Evolutionary conservation across 2,888 invertebrate genomes (phyloP), one percentile per base, ranked within the genome.

Genomic region (Acanthacorydalis orientalis): DNA sequence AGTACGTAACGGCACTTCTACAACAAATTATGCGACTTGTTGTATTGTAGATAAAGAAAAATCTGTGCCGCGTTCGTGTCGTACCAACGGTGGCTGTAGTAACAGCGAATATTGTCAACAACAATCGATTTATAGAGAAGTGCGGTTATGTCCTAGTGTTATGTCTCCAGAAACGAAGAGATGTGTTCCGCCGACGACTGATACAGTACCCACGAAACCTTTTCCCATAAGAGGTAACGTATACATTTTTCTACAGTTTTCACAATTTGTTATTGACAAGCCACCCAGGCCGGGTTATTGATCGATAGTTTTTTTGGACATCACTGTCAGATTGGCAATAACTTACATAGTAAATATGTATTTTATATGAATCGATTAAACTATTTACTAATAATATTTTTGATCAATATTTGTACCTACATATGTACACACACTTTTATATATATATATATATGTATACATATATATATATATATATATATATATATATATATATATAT

Each of bases 151-250:
- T 59, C 77, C 81, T n/a, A 80, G 79, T 68, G 76, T 71, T 7
- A 82, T 82, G 82, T 80, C 82, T 14, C 71, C 74, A 49, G 76
- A 77, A 61, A 77, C 75, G 8, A 74, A 76, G 60, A 68, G 77
- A 59, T 70, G 82, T 52, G 63, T 81, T 60, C 84, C 85, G 50
- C 85, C 86, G 45, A 84, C 83, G 9, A 78, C 83, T 50, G 87
- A 86, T 62, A 88, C 88, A 42, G 83, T 88, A 46, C 83, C 85
- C 75, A 88, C 88, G 40, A 88, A 88, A 70, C 88, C 88, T 50
- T 88, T 88, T 67, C 88, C 88, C 32, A 82, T 88, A 55, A 74
- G 87, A 73, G 83, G 85, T 85, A 70, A 68, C 66, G 53, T 49
- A 31, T 35, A 1, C 8, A 42, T 6, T 9, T 37, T 37, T 37